phyloP scores from a whole-genome alignment of 2,113 vertebrate genomes.

The Quiscalus mexicanus region DNA sequence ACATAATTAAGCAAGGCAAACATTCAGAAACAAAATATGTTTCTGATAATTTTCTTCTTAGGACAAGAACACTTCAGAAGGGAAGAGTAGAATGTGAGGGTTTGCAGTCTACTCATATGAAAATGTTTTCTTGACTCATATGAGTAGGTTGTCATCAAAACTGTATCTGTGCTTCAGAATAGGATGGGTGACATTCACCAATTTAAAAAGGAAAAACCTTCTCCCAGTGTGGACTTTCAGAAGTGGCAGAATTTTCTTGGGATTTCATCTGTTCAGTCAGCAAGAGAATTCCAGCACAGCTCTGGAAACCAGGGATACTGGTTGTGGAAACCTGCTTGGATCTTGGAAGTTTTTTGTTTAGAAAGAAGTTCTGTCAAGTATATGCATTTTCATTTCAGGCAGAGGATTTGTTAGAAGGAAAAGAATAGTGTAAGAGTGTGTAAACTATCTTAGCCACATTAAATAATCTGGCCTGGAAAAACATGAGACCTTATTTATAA shows the following conservation, averaged over 20 bases:
- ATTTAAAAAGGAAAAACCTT: not conserved
- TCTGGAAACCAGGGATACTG: not conserved
- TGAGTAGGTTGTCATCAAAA: slow-evolving; percentile 12
- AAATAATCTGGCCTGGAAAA: not conserved
- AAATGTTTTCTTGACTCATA: slow-evolving; percentile 9
- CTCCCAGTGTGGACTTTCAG: not conserved
- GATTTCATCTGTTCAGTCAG: not conserved
- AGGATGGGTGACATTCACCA: not conserved
- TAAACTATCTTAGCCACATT: not conserved
- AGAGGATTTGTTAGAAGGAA: not conserved
- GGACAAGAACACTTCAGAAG: not conserved
- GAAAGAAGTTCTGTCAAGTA: not conserved
- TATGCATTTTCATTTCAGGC: not conserved
- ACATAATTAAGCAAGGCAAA: not conserved
- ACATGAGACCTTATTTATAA: not conserved
- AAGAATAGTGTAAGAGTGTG: not conserved
- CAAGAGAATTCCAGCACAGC: not conserved
- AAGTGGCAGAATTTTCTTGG: not conserved
- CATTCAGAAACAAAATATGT: not conserved
- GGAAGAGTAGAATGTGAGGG: not conserved
- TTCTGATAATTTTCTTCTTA: not conserved
- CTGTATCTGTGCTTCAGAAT: not conserved
- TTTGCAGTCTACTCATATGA: not conserved
- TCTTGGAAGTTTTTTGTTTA: not conserved
- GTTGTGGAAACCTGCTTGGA: not conserved